Evolutionary conservation across 64 coral and sea anemone species (phyloP), one percentile per base, ranked within the genome.

Genomic region (Montipora cactus): DNA sequence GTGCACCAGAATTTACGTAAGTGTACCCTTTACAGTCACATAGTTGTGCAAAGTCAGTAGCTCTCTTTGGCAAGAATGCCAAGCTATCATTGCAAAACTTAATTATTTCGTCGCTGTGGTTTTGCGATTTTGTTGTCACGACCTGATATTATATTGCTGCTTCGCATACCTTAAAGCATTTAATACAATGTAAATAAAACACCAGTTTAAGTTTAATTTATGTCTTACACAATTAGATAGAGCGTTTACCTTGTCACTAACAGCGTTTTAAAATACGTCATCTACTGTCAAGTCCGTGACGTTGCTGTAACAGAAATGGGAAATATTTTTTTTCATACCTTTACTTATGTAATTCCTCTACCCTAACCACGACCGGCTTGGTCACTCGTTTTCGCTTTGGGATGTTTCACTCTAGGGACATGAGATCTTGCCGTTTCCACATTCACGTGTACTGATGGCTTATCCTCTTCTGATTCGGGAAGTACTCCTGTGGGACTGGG

Each of bases 391-490:
- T 84, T 59, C 82, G 49, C 16, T 46, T 49, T 86, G 18, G 44
- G 49, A 5, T 10, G 45, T 50, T 92, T 67, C 45, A 46, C 47
- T 67, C 92, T 89, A 47, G 95, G 98, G 53, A 99, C 96, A 53
- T 92, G 91, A 21, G 98, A 99, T 67, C 92, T 99, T 15, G 98
- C 94, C 22, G 98, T 99, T 67, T 99, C 84, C 67, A 99, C 98
- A 70, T 94, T 94, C 37, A 99, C 93, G 59, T 93, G 93, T 53
- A 99, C 95, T 7, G 98, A 99, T 46, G 98, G 98, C 46, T 93
- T 91, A 47, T 96, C 89, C 15, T 81, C 95, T 19, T 94, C 87
- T 76, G 64, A 66, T 15, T 89, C 89, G 44, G 59, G 50, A 90
- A 66, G 71, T 51, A 78, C 55, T 28, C 77, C 80, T 28, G 16